Evolutionary conservation across 2,113 vertebrate genomes (phyloP).

Genomic region (Phrynocephalus versicolor): DNA sequence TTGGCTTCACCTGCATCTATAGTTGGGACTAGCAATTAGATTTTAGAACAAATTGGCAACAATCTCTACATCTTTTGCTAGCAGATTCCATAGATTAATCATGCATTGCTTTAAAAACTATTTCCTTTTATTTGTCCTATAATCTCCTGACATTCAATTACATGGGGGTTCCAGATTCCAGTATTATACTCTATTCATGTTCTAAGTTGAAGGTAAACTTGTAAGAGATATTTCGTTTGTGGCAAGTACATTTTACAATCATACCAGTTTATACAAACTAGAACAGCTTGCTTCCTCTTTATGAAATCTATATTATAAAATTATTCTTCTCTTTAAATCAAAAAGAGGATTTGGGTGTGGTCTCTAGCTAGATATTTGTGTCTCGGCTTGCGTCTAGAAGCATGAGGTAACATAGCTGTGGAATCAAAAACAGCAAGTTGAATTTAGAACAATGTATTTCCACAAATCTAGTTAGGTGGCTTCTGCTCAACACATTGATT

Average conservation of each 20-base stretch:
- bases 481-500: conserved; percentile 12
- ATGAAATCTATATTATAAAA: neutral
- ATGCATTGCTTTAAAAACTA: neutral
- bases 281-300: neutral
- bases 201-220: neutral
- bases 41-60: neutral
- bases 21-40: too few relatives aligned
- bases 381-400: neutral
- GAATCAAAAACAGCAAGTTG: neutral
- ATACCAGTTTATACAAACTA: neutral
- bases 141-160: neutral
- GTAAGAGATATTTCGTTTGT: neutral
- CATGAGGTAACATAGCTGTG: neutral
- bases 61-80: neutral
- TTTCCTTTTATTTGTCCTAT: neutral
- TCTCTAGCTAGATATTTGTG: neutral
- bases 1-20: too few relatives aligned
- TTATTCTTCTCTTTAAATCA: neutral
- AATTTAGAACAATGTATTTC: neutral
- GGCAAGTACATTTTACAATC: neutral
- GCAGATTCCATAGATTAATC: neutral
- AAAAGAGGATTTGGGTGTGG: neutral
- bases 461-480: conserved; percentile 9
- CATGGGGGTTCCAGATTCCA: neutral
- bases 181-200: neutral